Evolutionary conservation across 2,888 invertebrate species (phyloP).

Genomic region (Clunio marinus): DNA sequence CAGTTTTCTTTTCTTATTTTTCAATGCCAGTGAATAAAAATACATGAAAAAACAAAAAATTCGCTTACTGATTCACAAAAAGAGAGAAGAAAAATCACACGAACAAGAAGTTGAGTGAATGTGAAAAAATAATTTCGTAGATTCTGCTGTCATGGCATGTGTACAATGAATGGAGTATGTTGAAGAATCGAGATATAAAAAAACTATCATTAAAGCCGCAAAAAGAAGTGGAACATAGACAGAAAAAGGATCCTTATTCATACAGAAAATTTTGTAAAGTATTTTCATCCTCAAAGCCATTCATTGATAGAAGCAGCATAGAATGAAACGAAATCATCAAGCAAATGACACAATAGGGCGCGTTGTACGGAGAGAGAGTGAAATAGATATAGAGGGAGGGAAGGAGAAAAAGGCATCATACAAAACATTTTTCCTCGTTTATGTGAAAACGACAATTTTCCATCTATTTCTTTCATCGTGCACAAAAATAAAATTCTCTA

Average conservation of each 20-base stretch:
- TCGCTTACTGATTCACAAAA: slow-evolving; percentile 30
- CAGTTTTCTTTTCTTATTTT: slow-evolving; percentile 11
- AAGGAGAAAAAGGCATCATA: slow-evolving; percentile 16
- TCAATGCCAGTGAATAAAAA: slow-evolving; percentile 25
- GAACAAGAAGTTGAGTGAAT: slow-evolving; percentile 15
- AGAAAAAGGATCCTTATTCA: slow-evolving; percentile 21
- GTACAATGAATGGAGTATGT: not conserved
- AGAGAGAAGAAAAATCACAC: not conserved
- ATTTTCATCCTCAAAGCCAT: not conserved
- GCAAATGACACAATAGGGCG: slow-evolving; percentile 17
- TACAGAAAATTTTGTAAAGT: not conserved
- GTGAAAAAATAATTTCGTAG: slow-evolving; percentile 29
- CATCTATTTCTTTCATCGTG: slow-evolving; percentile 6
- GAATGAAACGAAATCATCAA: not conserved
- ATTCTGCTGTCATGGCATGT: not conserved
- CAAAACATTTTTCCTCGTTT: slow-evolving; percentile 17
- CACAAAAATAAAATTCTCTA: slow-evolving; percentile 11
- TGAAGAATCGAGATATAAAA: not conserved
- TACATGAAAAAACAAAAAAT: slow-evolving; percentile 15
- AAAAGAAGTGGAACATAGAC: not conserved
- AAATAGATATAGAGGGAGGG: slow-evolving; percentile 13
- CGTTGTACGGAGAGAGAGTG: not conserved
- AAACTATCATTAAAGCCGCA: too few relatives aligned
- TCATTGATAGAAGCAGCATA: slow-evolving; percentile 14
- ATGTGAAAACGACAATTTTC: slow-evolving; percentile 34